Conservation (phyloP, 2,888 invertebrate species). For the Watsonalla cultraria region DNA sequence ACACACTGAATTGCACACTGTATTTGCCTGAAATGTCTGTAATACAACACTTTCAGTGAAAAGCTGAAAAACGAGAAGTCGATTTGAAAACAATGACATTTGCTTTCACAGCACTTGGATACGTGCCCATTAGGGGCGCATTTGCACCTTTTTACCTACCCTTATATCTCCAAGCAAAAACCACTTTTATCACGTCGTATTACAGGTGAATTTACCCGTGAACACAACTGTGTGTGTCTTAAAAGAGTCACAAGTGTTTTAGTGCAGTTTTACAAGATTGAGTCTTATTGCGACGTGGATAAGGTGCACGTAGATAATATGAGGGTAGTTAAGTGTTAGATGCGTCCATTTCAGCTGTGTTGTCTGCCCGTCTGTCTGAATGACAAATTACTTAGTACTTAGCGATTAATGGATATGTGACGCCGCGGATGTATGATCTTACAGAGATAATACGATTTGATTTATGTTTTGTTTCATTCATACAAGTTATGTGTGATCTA, state of each 20-base stretch:
- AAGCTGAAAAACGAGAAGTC: neutral
- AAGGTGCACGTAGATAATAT: neutral
- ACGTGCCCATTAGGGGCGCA: constrained; percentile 24
- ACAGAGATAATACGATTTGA: constrained; percentile 41
- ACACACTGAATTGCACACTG: too few species aligned
- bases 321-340: neutral
- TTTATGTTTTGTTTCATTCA: constrained; percentile 23
- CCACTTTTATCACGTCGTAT: neutral
- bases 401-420: constrained; percentile 59
- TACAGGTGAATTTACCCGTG: constrained; percentile 9
- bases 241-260: constrained; percentile 6
- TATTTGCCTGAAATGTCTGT: neutral
- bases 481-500: neutral
- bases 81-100: constrained; percentile 5
- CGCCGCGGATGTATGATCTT: constrained; percentile 52
- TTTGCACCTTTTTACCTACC: constrained; percentile 13
- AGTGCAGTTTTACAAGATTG: constrained; percentile 10
- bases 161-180: constrained; percentile 8
- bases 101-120: constrained; percentile 14
- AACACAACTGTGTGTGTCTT: constrained; percentile 6
- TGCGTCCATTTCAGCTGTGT: neutral
- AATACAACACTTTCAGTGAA: neutral
- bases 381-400: constrained; percentile 58
- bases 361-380: constrained; percentile 51
- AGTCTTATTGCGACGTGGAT: neutral